These are phyloP conservation scores for Antheraea assamensis DNA, from an alignment of 2,888 invertebrate genomes.

Conservation along the genomic window DNA sequence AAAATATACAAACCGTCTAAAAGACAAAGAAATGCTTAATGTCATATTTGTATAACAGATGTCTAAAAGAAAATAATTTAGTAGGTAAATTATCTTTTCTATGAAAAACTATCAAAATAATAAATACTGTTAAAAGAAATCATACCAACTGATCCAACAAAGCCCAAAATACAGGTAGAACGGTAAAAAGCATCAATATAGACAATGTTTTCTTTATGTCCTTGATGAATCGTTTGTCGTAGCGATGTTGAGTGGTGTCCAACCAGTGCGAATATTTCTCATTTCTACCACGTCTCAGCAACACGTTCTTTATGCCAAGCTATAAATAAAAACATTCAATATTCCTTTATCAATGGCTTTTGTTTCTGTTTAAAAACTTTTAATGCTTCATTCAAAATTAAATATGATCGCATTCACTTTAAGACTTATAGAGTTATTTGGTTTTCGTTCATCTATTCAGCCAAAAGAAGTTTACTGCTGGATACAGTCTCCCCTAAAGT, in stretches of 20 bases:
- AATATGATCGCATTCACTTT: too few species aligned
- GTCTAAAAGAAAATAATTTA: too few species aligned
- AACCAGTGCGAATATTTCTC: conserved; percentile 90
- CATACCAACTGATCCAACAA: conserved; percentile 93
- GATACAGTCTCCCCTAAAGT: too few species aligned
- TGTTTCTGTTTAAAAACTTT: neutral
- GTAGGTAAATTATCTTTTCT: too few species aligned
- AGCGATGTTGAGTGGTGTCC: conserved; percentile 90
- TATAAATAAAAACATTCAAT: conserved; percentile 40
- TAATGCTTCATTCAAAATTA: too few species aligned
- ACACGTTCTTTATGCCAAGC: conserved; percentile 73
- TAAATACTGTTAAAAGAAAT: conserved; percentile 8
- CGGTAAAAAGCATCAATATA: conserved; percentile 90
- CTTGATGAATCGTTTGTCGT: conserved; percentile 85
- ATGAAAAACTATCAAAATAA: neutral
- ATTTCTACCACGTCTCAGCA: conserved; percentile 44
- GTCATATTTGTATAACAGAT: too few species aligned
- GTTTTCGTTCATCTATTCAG: too few species aligned
- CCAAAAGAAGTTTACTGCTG: too few species aligned
- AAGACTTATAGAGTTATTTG: too few species aligned
- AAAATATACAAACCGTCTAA: too few species aligned
- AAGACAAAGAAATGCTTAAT: too few species aligned
- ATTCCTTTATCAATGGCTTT: neutral
- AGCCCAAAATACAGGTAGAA: conserved; percentile 96
- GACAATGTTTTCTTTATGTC: conserved; percentile 91